A percentile compares a stretch with the other conserved stretches of the same genome.
Conservation (phyloP, 2,888 invertebrate species). For the Pseudococcus viburni region DNA sequence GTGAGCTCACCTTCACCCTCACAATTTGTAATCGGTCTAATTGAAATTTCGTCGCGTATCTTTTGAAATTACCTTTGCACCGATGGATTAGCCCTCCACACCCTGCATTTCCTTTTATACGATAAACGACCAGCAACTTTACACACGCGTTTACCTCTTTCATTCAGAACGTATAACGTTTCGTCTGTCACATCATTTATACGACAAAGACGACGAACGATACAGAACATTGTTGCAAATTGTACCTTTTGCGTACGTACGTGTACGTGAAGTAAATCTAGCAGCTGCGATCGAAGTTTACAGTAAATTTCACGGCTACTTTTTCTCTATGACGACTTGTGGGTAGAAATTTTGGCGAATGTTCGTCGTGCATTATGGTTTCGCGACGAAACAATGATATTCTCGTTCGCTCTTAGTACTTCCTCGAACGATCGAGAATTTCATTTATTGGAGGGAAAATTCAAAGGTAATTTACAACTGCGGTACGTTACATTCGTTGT, state of each 20-base stretch:
- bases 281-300: slow-evolving; percentile 10
- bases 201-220: not conserved
- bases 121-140: not conserved
- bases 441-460: not conserved
- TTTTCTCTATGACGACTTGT: not conserved
- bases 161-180: not conserved
- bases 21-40: not conserved
- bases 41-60: not conserved
- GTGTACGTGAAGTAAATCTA: not conserved
- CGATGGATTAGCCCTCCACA: not conserved
- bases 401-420: not conserved
- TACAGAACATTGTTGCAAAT: not conserved
- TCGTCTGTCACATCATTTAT: not conserved
- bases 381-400: not conserved
- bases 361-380: not conserved
- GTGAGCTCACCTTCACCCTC: not conserved
- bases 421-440: not conserved
- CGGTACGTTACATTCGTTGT: not conserved
- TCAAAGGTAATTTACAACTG: slow-evolving; percentile 3
- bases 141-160: not conserved
- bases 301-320: slow-evolving; percentile 21
- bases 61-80: slow-evolving; percentile 10
- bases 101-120: not conserved
- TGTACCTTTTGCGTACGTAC: not conserved
- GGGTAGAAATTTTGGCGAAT: not conserved